phyloP scores from a whole-genome alignment of 1,140 invertebrate genomes.

The Trigoniulus corallinus region DNA sequence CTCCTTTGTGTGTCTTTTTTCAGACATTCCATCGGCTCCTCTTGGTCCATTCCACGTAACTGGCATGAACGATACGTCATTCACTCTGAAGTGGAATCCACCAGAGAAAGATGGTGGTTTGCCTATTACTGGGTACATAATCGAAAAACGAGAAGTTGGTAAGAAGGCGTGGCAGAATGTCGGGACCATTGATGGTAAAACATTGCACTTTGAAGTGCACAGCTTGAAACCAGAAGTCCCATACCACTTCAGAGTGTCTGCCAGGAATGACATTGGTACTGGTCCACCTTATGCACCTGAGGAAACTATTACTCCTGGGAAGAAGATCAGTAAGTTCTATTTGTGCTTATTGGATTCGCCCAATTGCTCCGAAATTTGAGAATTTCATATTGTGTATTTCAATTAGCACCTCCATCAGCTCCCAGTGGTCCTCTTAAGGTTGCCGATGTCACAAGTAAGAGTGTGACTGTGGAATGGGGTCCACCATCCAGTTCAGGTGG shows the following conservation, averaged over 20 bases:
- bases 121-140: constrained; percentile 64
- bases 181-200: constrained; percentile 41
- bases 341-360: neutral
- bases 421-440: constrained; percentile 47
- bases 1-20: constrained; percentile 10
- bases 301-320: constrained; percentile 49
- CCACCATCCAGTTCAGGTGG: constrained; percentile 69
- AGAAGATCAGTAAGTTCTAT: constrained; percentile 49
- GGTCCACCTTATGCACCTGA: constrained; percentile 59
- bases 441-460: constrained; percentile 62
- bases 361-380: neutral
- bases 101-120: constrained; percentile 69
- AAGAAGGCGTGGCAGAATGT: constrained; percentile 54
- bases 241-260: constrained; percentile 71
- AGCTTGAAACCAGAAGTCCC: constrained; percentile 45
- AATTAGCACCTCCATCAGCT: constrained; percentile 53
- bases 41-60: constrained; percentile 58
- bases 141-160: constrained; percentile 57
- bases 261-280: constrained; percentile 60
- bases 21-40: constrained; percentile 66
- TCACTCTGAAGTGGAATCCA: constrained; percentile 67
- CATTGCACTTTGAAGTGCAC: constrained; percentile 33
- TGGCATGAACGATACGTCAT: constrained; percentile 58
- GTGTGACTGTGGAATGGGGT: constrained; percentile 69
- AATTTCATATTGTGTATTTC: neutral